Conservation (phyloP, 2,797 vertebrate genomes). For the Enteromius treurensis region DNA sequence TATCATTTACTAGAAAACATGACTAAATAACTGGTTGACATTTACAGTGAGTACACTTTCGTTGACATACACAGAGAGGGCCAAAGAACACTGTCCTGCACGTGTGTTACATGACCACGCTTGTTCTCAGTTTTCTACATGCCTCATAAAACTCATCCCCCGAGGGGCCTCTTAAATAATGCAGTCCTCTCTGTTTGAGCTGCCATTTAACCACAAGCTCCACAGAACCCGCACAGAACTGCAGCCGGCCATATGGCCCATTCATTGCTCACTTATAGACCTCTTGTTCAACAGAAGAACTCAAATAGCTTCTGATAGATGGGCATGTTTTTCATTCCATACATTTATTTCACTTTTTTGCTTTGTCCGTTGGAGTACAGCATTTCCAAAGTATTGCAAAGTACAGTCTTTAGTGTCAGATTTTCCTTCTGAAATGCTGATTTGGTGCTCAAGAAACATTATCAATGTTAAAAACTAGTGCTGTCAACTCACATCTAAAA, state of each 20-base stretch:
- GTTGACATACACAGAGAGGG: constrained; percentile 1
- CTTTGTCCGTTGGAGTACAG: neutral
- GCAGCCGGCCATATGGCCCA: constrained; percentile 44
- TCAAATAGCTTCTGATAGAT: constrained; percentile 34
- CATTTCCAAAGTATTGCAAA: neutral
- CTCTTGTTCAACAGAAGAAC: constrained; percentile 21
- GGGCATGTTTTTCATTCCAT: constrained; percentile 18
- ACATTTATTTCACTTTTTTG: neutral
- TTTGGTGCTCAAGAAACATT: too few relatives aligned
- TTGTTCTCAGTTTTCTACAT: constrained; percentile 32
- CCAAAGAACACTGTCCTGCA: constrained; percentile 60
- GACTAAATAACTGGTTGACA: neutral
- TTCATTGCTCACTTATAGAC: constrained; percentile 20
- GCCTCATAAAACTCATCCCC: constrained; percentile 46
- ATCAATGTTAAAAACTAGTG: too few relatives aligned
- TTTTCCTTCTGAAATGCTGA: neutral
- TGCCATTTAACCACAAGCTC: constrained; percentile 46
- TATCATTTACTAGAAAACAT: neutral
- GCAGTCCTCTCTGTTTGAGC: constrained; percentile 54
- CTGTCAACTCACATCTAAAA: too few relatives aligned
- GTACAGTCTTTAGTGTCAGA: too few relatives aligned
- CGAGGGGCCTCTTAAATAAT: constrained; percentile 56
- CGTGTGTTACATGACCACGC: constrained; percentile 54
- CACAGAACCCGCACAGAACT: constrained; percentile 44
- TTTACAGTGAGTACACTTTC: neutral